phyloP scores from a whole-genome alignment of 1,140 invertebrate species.

The Papilio dardanus region DNA sequence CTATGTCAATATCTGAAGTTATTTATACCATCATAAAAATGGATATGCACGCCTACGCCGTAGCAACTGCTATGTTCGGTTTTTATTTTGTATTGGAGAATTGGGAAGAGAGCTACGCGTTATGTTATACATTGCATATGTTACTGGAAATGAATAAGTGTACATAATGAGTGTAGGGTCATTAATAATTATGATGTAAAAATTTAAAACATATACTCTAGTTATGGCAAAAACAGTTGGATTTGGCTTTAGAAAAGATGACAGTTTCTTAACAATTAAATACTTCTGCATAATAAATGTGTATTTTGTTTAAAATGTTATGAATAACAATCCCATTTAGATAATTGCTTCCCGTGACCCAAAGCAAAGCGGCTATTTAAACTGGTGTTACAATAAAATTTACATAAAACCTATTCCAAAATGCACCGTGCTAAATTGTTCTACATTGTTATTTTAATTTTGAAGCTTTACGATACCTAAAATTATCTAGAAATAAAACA shows the following conservation, averaged over 20 bases:
- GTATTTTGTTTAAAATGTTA: background rate
- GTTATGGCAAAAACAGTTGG: no score
- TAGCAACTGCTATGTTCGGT: background rate
- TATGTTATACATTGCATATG: no score
- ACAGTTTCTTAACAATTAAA: background rate
- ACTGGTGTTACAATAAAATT: slow-evolving; percentile 19
- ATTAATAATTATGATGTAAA: no score
- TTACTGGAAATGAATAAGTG: no score
- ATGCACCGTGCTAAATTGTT: background rate
- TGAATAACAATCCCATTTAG: slow-evolving; percentile 11
- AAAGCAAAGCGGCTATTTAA: slow-evolving; percentile 24
- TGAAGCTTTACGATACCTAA: background rate
- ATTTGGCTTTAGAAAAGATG: no score
- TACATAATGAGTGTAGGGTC: no score
- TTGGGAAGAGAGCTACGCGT: background rate
- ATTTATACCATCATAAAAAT: slow-evolving; percentile 1
- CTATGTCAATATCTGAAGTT: background rate
- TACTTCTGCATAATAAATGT: background rate
- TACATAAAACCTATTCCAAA: slow-evolving; percentile 10
- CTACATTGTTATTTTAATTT: slow-evolving; percentile 6
- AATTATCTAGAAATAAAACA: background rate
- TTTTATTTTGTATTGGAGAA: background rate
- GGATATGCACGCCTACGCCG: background rate
- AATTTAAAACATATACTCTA: no score
- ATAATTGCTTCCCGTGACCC: slow-evolving; percentile 8